These are phyloP conservation scores for Phaedon cochleariae DNA, from an alignment of 2,888 invertebrate genomes.

Conservation along the genomic window DNA sequence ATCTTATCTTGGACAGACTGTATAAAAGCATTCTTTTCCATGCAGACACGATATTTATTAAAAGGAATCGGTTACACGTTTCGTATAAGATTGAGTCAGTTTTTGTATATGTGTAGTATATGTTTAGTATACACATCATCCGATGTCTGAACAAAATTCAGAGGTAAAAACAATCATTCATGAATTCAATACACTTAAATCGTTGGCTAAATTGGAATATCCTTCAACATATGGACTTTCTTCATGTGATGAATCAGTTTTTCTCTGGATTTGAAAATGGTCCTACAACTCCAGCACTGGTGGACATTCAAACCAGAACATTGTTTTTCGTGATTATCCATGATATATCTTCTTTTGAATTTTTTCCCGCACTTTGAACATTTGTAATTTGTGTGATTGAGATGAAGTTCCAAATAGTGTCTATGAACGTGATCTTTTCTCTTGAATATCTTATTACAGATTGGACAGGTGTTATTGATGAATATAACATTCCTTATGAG, in stretches of 20 bases:
- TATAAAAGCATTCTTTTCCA: too few species aligned
- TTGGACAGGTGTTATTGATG: conserved; percentile 36
- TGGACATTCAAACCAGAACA: conserved; percentile 36
- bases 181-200: too few species aligned
- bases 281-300: conserved; percentile 40
- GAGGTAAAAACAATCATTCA: too few species aligned
- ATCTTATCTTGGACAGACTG: too few species aligned
- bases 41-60: too few species aligned
- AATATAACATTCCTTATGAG: conserved; percentile 38
- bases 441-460: conserved; percentile 52
- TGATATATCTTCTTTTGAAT: conserved; percentile 51
- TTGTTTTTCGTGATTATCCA: conserved; percentile 50
- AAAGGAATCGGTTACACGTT: too few species aligned
- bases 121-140: too few species aligned
- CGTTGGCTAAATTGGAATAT: too few species aligned
- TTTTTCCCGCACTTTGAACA: conserved; percentile 47
- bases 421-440: conserved; percentile 52
- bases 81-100: too few species aligned
- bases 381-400: conserved; percentile 39
- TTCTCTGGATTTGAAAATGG: conserved; percentile 38
- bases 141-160: too few species aligned
- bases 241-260: conserved; percentile 43
- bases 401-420: conserved; percentile 46
- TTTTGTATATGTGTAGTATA: too few species aligned
- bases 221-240: conserved; percentile 32